These are phyloP conservation scores for Oscheius myriophilus DNA, from an alignment of 2,888 invertebrate species.

Conservation along the genomic window DNA sequence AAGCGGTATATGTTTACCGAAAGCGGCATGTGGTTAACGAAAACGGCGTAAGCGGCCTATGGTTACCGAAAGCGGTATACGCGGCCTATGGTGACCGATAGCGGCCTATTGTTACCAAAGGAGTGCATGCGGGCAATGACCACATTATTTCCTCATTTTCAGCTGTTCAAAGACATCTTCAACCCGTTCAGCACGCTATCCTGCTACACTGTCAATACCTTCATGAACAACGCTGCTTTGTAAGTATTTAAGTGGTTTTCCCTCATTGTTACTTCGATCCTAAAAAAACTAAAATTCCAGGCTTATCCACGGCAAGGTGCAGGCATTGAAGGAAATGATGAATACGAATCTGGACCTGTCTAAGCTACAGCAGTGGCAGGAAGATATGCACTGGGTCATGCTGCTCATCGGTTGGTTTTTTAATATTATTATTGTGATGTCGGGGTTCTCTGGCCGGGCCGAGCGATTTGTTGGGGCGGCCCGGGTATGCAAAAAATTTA, in stretches of 20 bases:
- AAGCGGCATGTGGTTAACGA: no score
- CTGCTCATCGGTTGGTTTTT: slow-evolving; percentile 75
- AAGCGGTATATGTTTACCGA: no score
- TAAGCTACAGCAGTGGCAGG: slow-evolving; percentile 80
- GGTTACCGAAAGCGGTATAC: no score
- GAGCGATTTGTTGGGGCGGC: no score
- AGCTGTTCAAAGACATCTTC: slow-evolving; percentile 72
- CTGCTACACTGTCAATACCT: slow-evolving; percentile 45
- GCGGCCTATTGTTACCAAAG: no score
- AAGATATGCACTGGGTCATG: slow-evolving; percentile 89
- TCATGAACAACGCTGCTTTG: slow-evolving; percentile 48
- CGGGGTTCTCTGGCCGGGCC: no score
- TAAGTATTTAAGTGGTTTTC: slow-evolving; percentile 27
- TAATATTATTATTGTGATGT: not conserved
- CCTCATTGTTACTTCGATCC: no score
- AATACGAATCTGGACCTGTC: slow-evolving; percentile 47
- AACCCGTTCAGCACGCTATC: slow-evolving; percentile 70
- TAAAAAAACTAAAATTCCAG: no score
- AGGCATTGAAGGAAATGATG: not conserved
- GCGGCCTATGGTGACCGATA: no score
- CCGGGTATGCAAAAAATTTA: no score
- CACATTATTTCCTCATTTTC: slow-evolving; percentile 15
- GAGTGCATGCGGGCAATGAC: no score
- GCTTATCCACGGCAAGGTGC: not conserved
- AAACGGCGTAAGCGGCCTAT: no score